Percentiles rank a stretch among this genome's conserved stretches.
phyloP scores from a whole-genome alignment of 2,888 invertebrate genomes.

The Caenorhabditis sp. region DNA sequence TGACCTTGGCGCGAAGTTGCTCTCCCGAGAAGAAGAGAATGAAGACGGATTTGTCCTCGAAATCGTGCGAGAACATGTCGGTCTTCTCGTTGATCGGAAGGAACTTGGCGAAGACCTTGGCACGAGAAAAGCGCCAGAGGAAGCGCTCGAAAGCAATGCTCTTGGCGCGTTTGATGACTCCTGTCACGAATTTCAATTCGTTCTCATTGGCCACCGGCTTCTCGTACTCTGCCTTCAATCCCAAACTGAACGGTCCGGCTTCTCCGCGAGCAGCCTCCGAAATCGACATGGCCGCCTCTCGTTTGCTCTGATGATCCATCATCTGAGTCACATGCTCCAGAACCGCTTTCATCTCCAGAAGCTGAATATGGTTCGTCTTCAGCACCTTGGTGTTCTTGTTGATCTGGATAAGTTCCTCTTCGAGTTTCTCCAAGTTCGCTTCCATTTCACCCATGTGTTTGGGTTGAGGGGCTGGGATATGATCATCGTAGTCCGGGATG shows the following conservation, averaged over 20 bases:
- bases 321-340: conserved; percentile 72
- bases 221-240: conserved; percentile 60
- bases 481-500: conserved; percentile 71
- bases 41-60: conserved; percentile 97
- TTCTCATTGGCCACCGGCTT: conserved; percentile 69
- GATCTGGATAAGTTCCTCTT: conserved; percentile 76
- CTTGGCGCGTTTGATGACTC: conserved; percentile 94
- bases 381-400: conserved; percentile 73
- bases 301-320: conserved; percentile 72
- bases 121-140: conserved; percentile 97
- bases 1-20: conserved; percentile 94
- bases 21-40: conserved; percentile 90
- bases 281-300: conserved; percentile 76
- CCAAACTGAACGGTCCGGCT: conserved; percentile 68
- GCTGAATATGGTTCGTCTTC: conserved; percentile 73
- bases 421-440: conserved; percentile 79
- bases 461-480: conserved; percentile 77
- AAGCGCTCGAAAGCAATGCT: conserved; percentile 97
- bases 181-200: conserved; percentile 90
- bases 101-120: conserved; percentile 87
- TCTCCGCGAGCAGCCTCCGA: conserved; percentile 74
- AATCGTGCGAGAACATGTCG: conserved; percentile 83
- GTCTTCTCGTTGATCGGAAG: conserved; percentile 69
- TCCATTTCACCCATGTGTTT: conserved; percentile 78
- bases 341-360: conserved; percentile 77